These are phyloP conservation scores for Labeo rohita DNA, from an alignment of 2,113 vertebrate species.

Conservation along the genomic window DNA sequence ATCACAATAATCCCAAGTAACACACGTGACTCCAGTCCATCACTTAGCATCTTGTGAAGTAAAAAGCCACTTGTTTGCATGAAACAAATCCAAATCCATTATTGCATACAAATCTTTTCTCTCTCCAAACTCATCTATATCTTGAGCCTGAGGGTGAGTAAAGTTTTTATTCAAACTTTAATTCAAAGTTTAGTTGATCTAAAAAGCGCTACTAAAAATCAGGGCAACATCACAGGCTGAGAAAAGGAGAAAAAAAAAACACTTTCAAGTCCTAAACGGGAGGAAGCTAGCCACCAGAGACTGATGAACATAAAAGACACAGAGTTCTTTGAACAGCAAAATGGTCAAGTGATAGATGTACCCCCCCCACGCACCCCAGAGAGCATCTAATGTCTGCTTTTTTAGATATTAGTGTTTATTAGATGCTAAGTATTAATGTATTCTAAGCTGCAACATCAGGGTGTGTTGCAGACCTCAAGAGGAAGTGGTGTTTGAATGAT, in stretches of 20 bases:
- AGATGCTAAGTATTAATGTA: background rate
- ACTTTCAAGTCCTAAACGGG: constrained; percentile 46
- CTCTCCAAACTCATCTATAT: background rate
- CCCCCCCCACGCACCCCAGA: background rate
- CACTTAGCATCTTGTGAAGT: no score
- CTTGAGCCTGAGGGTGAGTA: background rate
- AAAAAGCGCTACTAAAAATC: background rate
- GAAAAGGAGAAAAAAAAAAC: constrained; percentile 19
- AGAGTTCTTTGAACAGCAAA: constrained; percentile 30
- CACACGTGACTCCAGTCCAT: no score
- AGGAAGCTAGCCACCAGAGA: background rate
- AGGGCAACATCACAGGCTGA: background rate
- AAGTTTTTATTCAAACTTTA: background rate
- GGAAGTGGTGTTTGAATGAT: background rate
- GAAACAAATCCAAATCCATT: background rate
- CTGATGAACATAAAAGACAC: constrained; percentile 25
- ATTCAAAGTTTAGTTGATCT: background rate
- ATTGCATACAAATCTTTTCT: no score
- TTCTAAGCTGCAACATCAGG: background rate
- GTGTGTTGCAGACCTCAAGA: background rate
- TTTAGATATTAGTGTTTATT: constrained; percentile 11
- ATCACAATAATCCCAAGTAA: background rate
- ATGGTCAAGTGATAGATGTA: background rate
- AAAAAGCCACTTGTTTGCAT: background rate
- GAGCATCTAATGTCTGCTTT: background rate